These are phyloP conservation scores for Leucoptera coffeella DNA, from an alignment of 2,888 invertebrate species.

Conservation along the genomic window DNA sequence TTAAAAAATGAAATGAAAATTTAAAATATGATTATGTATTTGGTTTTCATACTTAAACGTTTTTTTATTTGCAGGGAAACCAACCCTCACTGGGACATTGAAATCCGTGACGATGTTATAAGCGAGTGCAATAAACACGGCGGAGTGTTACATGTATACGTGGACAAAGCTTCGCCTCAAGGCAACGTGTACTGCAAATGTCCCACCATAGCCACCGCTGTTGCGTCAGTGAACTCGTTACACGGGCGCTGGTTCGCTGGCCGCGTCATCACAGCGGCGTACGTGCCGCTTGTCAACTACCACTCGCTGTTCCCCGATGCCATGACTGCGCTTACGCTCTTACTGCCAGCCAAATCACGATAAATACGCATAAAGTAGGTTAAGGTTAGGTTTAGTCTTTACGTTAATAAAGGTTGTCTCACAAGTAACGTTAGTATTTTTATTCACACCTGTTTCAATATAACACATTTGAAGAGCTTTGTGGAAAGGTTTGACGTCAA, in stretches of 20 bases:
- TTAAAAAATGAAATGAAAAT: no score
- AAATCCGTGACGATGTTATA: conserved; percentile 95
- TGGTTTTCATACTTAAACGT: no score
- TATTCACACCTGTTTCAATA: no score
- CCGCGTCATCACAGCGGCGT: conserved; percentile 95
- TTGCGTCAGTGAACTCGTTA: conserved; percentile 90
- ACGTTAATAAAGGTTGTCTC: conserved; percentile 2
- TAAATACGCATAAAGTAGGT: conserved; percentile 13
- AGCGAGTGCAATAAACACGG: conserved; percentile 98
- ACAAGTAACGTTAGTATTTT: no score
- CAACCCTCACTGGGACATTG: conserved; percentile 84
- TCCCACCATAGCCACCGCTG: conserved; percentile 92
- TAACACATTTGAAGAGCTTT: no score
- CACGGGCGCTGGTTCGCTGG: conserved; percentile 99
- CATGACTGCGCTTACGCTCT: conserved; percentile 64
- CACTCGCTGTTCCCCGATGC: conserved; percentile 95
- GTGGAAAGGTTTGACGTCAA: no score
- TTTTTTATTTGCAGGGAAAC: no score
- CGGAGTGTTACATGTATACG: conserved; percentile 90
- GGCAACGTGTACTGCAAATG: conserved; percentile 99
- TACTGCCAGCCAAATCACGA: conserved; percentile 51
- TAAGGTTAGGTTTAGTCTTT: conserved; percentile 1
- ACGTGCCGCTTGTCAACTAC: conserved; percentile 95
- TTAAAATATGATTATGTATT: no score
- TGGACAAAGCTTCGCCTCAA: conserved; percentile 87